Percentiles rank a stretch among this genome's conserved stretches.
These are phyloP conservation scores for Petrophora chlorosata DNA, from an alignment of 2,888 invertebrate species.

Conservation along the genomic window DNA sequence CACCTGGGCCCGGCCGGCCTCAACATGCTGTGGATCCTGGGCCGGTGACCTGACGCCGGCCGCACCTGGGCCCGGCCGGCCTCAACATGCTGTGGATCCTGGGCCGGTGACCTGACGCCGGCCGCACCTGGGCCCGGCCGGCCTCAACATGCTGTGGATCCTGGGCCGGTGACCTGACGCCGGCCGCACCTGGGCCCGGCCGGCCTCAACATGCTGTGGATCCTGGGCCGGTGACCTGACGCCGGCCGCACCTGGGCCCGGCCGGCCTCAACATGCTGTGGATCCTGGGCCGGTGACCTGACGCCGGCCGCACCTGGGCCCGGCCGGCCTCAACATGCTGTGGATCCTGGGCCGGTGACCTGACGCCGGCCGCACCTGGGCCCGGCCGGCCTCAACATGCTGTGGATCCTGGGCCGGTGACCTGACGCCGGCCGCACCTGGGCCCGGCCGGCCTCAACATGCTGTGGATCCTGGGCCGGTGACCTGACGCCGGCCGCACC, in stretches of 20 bases:
- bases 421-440: too few relatives aligned
- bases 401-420: too few relatives aligned
- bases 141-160: not conserved
- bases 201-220: not conserved
- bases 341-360: too few relatives aligned
- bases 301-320: too few relatives aligned
- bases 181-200: slow-evolving; percentile 29
- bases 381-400: too few relatives aligned
- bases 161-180: slow-evolving; percentile 64
- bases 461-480: too few relatives aligned
- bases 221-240: slow-evolving; percentile 64
- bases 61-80: slow-evolving; percentile 29
- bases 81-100: not conserved
- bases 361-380: too few relatives aligned
- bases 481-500: too few relatives aligned
- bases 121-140: slow-evolving; percentile 29
- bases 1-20: slow-evolving; percentile 79
- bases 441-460: too few relatives aligned
- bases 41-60: slow-evolving; percentile 56
- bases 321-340: too few relatives aligned
- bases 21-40: slow-evolving; percentile 93
- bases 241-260: slow-evolving; percentile 8
- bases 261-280: not conserved
- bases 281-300: too few relatives aligned
- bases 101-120: slow-evolving; percentile 64